A percentile compares a stretch with the other conserved stretches of the same genome.
phyloP scores from a whole-genome alignment of 2,888 invertebrate species.

The Clanis bilineata region DNA sequence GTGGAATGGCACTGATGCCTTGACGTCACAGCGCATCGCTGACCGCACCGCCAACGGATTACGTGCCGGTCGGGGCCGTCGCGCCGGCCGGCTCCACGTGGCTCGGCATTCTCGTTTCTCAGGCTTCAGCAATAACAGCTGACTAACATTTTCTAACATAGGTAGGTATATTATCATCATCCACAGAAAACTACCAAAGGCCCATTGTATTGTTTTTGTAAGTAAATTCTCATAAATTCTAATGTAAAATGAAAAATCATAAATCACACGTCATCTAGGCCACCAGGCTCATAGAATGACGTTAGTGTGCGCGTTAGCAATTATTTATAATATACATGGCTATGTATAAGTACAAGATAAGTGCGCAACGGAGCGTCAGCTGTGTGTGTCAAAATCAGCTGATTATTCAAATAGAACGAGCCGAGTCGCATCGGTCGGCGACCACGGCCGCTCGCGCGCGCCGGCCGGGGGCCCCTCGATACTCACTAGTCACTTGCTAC shows the following conservation, averaged over 20 bases:
- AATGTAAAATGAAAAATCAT: slow-evolving; percentile 25
- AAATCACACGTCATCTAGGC: slow-evolving; percentile 44
- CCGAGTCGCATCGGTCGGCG: slow-evolving; percentile 67
- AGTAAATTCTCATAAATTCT: not conserved
- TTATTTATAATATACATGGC: slow-evolving; percentile 36
- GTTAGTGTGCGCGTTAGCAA: slow-evolving; percentile 41
- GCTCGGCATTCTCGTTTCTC: no score
- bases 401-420: slow-evolving; percentile 82
- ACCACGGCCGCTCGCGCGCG: slow-evolving; percentile 46
- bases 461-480: slow-evolving; percentile 34
- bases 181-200: not conserved
- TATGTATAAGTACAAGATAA: slow-evolving; percentile 59
- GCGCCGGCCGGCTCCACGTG: slow-evolving; percentile 68
- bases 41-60: slow-evolving; percentile 26
- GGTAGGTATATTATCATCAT: not conserved
- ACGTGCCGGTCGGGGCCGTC: slow-evolving; percentile 37
- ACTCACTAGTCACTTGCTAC: slow-evolving; percentile 18
- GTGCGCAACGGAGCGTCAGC: slow-evolving; percentile 73
- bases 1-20: slow-evolving; percentile 32
- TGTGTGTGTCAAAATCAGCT: slow-evolving; percentile 83
- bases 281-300: slow-evolving; percentile 42
- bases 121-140: no score
- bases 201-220: not conserved
- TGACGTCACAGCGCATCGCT: slow-evolving; percentile 56
- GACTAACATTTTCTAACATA: slow-evolving; percentile 33